Conservation (phyloP, 2,113 vertebrate genomes). For the Thinocorus orbignyianus region DNA sequence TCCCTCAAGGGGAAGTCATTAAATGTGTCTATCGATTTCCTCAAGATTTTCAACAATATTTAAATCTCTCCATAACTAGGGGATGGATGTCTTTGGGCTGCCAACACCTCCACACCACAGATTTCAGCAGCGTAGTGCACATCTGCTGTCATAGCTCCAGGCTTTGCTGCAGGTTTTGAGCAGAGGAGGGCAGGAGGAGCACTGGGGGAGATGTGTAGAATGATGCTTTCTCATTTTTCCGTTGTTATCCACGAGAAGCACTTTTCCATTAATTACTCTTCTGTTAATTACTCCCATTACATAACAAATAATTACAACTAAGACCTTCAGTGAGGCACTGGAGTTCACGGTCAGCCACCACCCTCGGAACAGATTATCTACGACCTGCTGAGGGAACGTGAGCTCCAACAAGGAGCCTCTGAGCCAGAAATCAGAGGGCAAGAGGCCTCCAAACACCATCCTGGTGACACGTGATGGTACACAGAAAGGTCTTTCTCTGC, state of each 20-base stretch:
- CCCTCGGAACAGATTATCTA: background rate
- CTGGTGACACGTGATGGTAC: rapidly evolving
- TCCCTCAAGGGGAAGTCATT: background rate
- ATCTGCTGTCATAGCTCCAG: background rate
- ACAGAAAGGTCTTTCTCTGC: background rate
- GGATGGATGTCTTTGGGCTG: background rate
- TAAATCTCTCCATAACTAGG: background rate
- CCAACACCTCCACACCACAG: background rate
- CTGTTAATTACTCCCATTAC: background rate
- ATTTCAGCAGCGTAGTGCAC: background rate
- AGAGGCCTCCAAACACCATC: background rate
- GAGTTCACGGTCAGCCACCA: rapidly evolving
- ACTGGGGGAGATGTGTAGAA: background rate
- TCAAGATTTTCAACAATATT: background rate
- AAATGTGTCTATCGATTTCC: background rate
- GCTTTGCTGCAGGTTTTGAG: background rate
- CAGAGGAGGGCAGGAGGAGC: background rate
- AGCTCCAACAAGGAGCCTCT: background rate
- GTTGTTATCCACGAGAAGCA: background rate
- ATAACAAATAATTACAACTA: background rate
- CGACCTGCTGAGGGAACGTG: background rate
- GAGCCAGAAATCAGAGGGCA: background rate
- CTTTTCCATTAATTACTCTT: background rate
- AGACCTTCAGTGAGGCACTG: background rate
- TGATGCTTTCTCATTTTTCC: too few relatives aligned